Evolutionary conservation across 2,113 vertebrate genomes (phyloP), one percentile per base, ranked within the genome.

Genomic region (Copsychus sechellarum): DNA sequence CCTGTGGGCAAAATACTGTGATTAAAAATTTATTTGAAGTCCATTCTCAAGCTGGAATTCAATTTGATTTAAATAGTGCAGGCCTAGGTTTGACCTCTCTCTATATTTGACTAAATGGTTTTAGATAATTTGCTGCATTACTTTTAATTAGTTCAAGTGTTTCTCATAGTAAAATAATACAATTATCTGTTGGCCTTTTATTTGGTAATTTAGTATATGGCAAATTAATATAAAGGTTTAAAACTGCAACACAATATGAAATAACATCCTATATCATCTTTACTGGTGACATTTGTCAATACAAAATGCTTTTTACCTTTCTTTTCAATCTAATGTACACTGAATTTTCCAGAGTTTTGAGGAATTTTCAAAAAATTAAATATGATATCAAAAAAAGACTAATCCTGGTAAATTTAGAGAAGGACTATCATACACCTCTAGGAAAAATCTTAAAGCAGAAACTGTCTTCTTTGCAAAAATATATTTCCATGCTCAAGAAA

Each of bases 21-120:
- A 94, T 90, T 94, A 96, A 96, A 96, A 95, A 83, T 86, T 91
- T 92, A 76, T 96, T 93, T 97, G 83, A 88, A 96, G 91, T 83
- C 62, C 38, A 57, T 95, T 96, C 42, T 95, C 62, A 90, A 65
- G 72, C 72, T 79, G 45, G 57, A 90, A 93, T 92, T 95, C 33
- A 80, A 93, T 96, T 94, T 94, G 47, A 69, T 95, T 94, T 88
- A 91, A 96, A 81, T 65, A 84, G 45, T 33, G n/a, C 8, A 96
- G 91, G 76, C 79, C 95, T 70, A 42, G 54, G 54, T 93, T 93
- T 97, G 88, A 95, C 88, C 79, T 53, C 60, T 92, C 65, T 90
- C 36, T 85, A 6, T 88, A 76, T 92, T 91, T 90, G 47, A 91
- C 87, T 92, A 93, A 97, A 91, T 83, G 33, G 19, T 81, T 94